Evolutionary conservation across 2,797 vertebrate species (phyloP).

Genomic region (Lerista edwardsae): DNA sequence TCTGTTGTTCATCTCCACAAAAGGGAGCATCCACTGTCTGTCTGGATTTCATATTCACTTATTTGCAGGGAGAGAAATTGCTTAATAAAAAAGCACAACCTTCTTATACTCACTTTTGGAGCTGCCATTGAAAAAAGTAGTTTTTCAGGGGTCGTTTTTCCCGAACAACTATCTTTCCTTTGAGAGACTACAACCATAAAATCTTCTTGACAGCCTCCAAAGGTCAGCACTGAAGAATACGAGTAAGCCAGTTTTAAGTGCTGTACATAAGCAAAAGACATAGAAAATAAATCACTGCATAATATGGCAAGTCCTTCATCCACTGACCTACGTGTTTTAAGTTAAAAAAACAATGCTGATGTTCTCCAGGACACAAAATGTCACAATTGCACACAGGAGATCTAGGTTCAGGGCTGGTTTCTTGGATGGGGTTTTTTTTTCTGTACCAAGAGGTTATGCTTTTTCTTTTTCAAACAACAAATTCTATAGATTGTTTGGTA

Average conservation of each 20-base stretch:
- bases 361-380: not conserved
- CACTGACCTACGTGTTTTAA: not conserved
- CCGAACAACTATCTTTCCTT: conserved; percentile 82
- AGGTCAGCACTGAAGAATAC: conserved; percentile 90
- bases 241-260: conserved; percentile 85
- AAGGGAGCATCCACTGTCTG: not conserved
- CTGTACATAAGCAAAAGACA: conserved; percentile 74
- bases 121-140: conserved; percentile 88
- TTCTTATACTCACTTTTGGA: conserved; percentile 84
- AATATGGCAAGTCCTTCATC: not conserved
- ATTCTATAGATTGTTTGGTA: not conserved
- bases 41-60: not conserved
- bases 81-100: conserved; percentile 9
- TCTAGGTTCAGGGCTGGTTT: not conserved
- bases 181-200: conserved; percentile 93
- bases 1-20: not conserved
- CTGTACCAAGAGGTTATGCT: not conserved
- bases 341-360: not conserved
- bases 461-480: not conserved
- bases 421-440: too few relatives aligned
- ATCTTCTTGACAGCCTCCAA: conserved; percentile 91
- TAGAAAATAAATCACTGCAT: conserved; percentile 39
- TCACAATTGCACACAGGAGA: not conserved
- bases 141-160: conserved; percentile 88
- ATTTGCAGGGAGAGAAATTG: not conserved